Evolutionary conservation across 1,140 invertebrate genomes (phyloP), one percentile per base, ranked within the genome.

Genomic region (Bombus pascuorum): DNA sequence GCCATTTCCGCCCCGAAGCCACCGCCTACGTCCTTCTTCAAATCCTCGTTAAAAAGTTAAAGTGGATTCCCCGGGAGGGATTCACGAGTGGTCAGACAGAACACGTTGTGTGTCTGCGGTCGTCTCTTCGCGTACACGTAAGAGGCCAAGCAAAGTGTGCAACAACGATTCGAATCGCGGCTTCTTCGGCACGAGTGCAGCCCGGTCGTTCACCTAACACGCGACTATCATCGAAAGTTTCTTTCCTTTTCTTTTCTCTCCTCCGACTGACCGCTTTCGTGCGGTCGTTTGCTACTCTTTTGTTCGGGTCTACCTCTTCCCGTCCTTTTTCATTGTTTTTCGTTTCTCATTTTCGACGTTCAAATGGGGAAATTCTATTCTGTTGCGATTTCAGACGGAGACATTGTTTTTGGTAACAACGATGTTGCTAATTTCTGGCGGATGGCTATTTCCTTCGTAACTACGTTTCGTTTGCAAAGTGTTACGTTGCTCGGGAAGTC

Each of bases 31-130:
- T 77, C 66, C 92, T 93, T 91, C 89, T 92, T 93, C 89, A 91
- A 90, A 92, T 93, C 87, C 93, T 93, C 92, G 91, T 94, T 93
- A 93, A 94, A 91, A 94, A 94, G 89, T 93, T 91, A 79, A 91
- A 93, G 91, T 91, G 89, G 88, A 91, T 88, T 91, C 59, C 86
- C 82, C 78, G 75, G 44, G 80, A 79, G 89, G 87, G 84, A 88
- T 70, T 90, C 81, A 83, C 85, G 81, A 91, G 86, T 89, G 79
- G 90, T 87, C 82, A 77, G 82, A 74, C 57, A 75, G 86, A 87
- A 87, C 72, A 57, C 70, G 32, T n/a, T 22, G 73, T 39, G n/a
- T 59, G 73, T 70, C n/a, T 68, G 44, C 75, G 59, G 72, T 62
- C 74, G 73, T 68, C 42, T 71, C 37, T n/a, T n/a, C 13, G 25